Base-by-base conservation (phyloP, 2,113 vertebrate species). In the Mirounga angustirostris region DNA sequence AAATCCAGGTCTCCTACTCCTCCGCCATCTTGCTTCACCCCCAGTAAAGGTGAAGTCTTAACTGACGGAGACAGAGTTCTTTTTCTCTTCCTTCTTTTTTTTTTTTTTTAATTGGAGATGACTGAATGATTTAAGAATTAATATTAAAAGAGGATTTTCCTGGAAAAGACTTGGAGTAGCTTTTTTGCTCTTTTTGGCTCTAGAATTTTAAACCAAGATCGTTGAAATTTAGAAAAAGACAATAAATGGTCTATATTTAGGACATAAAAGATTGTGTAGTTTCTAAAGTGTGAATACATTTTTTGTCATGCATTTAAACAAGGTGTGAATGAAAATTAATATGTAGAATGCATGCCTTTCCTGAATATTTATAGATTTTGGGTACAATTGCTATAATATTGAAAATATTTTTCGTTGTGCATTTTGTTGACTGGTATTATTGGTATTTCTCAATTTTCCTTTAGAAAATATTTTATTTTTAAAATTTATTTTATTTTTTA, bases 161-260 rank as follows among this genome's bases (percentile, higher is more conserved):
- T 93, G 19, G 54, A 50, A 93, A 93, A 87, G 36, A 50, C 13
- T 65, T 30, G 67, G 4, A n/a, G 58, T 90, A 92, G 24, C 21
- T 73, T 94, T 93, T 89, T 58, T 79, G 40, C 36, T 81, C 67
- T 95, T 95, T 97, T 98, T 59, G 63, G 22, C 30, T 95, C 22
- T 84, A 92, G 58, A 92, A 81, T 96, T 91, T 74, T 81, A 94
- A 93, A 95, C 7, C 28, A 84, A 81, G 73, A 87, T 74, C 33
- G 89, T 12, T 84, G 50, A 95, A 76, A 91, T 95, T 92, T 92
- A 69, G 46, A 90, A 86, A 96, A 96, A 67, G 56, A 67, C 2
- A 91, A 4, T 67, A 89, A 97, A 63, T 89, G 54, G 71, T 91
- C 54, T 92, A 90, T 92, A 80, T 54, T 61, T 61, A 67, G 74